phyloP scores from a whole-genome alignment of 2,888 invertebrate genomes.

The Leucoma salicis region DNA sequence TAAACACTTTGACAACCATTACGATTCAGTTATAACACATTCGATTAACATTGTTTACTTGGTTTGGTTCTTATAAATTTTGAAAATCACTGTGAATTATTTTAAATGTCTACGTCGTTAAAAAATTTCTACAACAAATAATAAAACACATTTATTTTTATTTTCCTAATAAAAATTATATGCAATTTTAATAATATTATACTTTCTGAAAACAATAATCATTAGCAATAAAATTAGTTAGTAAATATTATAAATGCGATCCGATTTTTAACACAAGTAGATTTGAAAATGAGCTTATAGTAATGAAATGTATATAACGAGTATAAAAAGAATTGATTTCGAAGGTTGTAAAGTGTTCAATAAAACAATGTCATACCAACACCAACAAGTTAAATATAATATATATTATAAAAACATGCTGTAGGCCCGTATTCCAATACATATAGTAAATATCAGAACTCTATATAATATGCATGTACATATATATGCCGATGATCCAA shows the following conservation, averaged over 20 bases:
- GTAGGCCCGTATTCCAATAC: slow-evolving; percentile 27
- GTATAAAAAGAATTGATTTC: slow-evolving; percentile 16
- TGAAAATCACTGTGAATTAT: too few relatives aligned
- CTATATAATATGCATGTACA: slow-evolving; percentile 40
- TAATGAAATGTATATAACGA: background rate
- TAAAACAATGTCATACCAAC: slow-evolving; percentile 76
- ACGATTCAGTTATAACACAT: too few relatives aligned
- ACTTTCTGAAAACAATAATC: background rate
- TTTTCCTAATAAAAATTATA: background rate
- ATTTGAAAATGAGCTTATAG: background rate
- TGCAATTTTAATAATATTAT: background rate
- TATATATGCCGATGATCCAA: slow-evolving; percentile 52
- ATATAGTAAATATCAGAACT: slow-evolving; percentile 46
- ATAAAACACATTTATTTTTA: too few relatives aligned
- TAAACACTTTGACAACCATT: slow-evolving; percentile 35
- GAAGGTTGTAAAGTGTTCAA: slow-evolving; percentile 43
- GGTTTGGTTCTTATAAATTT: too few relatives aligned
- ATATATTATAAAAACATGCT: slow-evolving; percentile 51
- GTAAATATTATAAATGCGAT: background rate
- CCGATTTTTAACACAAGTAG: background rate
- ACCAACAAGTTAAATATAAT: slow-evolving; percentile 50
- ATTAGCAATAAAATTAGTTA: background rate
- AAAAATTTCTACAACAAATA: too few relatives aligned
- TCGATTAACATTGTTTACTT: too few relatives aligned
- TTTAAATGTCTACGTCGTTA: too few relatives aligned